phyloP scores from a whole-genome alignment of 1,140 invertebrate genomes.

The Halesus radiatus region DNA sequence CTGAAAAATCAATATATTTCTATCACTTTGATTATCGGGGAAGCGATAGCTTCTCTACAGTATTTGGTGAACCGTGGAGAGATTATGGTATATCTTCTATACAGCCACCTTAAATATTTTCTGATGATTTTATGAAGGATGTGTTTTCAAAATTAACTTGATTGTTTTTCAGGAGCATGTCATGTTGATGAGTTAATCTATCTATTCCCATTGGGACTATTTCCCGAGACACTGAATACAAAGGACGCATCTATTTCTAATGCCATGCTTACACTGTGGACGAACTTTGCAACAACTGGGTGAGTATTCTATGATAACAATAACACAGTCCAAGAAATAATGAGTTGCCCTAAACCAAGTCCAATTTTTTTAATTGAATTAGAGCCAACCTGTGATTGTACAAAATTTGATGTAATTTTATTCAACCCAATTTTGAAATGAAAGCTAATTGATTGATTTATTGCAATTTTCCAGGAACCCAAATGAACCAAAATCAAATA shows the following conservation, averaged over 20 bases:
- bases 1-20: constrained; percentile 41
- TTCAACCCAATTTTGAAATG: not conserved
- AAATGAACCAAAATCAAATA: constrained; percentile 1
- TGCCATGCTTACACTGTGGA: constrained; percentile 49
- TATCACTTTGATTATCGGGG: constrained; percentile 52
- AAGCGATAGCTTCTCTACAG: constrained; percentile 48
- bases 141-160: not conserved
- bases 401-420: not conserved
- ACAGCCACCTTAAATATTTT: too few species aligned
- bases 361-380: not conserved
- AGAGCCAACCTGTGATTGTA: not conserved
- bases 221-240: constrained; percentile 26
- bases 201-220: constrained; percentile 45
- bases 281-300: constrained; percentile 52
- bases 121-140: not conserved
- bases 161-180: constrained; percentile 42
- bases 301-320: not conserved
- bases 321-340: not conserved
- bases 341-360: not conserved
- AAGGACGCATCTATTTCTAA: constrained; percentile 42
- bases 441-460: not conserved
- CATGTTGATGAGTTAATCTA: constrained; percentile 54
- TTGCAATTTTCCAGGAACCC: constrained; percentile 41
- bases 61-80: constrained; percentile 48
- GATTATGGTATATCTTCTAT: constrained; percentile 57